Conservation (phyloP, 2,113 vertebrate species). For the Elachura formosa region DNA sequence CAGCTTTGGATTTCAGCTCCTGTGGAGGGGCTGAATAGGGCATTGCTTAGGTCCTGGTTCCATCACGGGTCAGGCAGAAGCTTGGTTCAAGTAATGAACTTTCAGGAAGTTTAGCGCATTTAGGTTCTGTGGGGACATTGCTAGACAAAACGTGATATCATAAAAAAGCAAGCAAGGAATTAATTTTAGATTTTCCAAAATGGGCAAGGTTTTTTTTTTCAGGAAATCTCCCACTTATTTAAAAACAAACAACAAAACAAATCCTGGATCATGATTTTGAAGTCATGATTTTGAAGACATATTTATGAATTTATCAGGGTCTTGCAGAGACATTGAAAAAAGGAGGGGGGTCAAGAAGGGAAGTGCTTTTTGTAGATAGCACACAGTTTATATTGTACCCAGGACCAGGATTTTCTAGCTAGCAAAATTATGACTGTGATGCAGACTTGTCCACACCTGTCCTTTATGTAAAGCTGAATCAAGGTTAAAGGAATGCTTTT, state of each 20-base stretch:
- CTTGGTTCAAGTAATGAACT: not conserved
- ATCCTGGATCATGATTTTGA: not conserved
- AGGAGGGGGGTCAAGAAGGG: not conserved
- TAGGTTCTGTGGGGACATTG: not conserved
- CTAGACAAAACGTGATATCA: not conserved
- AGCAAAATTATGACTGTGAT: constrained; percentile 6
- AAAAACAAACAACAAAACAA: not conserved
- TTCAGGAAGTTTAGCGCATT: not conserved
- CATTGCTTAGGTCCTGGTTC: not conserved
- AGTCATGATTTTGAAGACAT: not conserved
- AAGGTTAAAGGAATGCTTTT: constrained; percentile 57
- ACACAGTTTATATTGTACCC: not conserved
- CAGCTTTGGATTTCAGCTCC: not conserved
- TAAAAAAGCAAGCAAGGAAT: not conserved
- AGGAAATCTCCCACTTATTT: not conserved
- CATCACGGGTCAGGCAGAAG: rapidly evolving
- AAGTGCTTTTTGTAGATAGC: not conserved
- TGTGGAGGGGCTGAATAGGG: not conserved
- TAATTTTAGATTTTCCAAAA: not conserved
- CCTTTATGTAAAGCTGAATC: constrained; percentile 5
- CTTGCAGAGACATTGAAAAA: not conserved
- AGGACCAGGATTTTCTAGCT: constrained; percentile 22
- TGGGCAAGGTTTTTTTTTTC: not conserved
- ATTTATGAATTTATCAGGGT: not conserved
- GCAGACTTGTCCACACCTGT: constrained; percentile 35